phyloP scores from a whole-genome alignment of 2,113 vertebrate genomes.

The Zootoca vivipara region DNA sequence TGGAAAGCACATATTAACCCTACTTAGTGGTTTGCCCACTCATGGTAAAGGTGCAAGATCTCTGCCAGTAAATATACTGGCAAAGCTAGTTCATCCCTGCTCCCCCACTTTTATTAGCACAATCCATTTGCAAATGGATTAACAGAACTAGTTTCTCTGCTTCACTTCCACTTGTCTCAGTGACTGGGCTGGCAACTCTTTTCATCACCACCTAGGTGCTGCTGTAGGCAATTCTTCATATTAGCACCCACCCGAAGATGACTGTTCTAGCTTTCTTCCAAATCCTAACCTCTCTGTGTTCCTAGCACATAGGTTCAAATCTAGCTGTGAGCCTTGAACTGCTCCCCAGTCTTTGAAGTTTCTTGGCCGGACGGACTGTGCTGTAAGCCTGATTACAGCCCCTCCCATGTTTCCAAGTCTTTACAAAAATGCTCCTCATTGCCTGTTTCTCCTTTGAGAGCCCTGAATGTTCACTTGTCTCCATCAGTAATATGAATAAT shows the following conservation, averaged over 20 bases:
- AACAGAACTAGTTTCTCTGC: background rate
- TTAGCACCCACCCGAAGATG: background rate
- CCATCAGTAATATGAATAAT: background rate
- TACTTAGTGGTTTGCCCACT: too few relatives aligned
- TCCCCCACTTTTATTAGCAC: background rate
- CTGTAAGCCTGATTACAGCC: background rate
- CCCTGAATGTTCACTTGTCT: background rate
- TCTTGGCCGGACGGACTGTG: background rate
- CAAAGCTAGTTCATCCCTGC: background rate
- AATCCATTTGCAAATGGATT: background rate
- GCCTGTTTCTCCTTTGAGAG: background rate
- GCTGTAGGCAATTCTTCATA: background rate
- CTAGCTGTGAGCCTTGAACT: background rate
- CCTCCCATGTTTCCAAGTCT: background rate
- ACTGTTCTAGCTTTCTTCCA: background rate
- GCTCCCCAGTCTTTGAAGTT: background rate
- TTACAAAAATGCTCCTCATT: constrained; percentile 1
- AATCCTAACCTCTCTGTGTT: background rate
- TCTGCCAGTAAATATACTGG: background rate
- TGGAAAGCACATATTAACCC: too few relatives aligned
- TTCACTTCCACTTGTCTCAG: background rate
- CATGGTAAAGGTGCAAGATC: background rate
- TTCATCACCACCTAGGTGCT: background rate
- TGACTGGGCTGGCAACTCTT: background rate
- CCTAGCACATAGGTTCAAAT: background rate